Evolutionary conservation across 2,797 vertebrate genomes (phyloP), one percentile per base, ranked within the genome.

Genomic region (Cephalopachus bancanus): DNA sequence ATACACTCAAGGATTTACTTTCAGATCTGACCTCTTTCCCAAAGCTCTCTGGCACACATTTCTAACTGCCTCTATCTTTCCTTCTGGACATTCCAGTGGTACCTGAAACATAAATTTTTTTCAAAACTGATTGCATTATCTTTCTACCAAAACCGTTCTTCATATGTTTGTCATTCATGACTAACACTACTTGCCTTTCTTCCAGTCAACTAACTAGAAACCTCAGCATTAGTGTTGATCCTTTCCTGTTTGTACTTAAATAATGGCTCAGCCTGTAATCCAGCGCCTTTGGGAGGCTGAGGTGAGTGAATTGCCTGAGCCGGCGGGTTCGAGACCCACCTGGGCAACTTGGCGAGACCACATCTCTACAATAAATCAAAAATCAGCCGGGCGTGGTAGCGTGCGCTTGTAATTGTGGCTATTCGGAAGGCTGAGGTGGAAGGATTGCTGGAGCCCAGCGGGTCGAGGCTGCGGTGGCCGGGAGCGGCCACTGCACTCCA

Each of bases 111-210:
- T 30, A 92, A 64, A 67, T 72, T 75, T 57, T 44, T 94, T 89
- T 93, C 60, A 95, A 91, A 75, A 79, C 1, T 22, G 33, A 89
- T 91, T 60, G 78, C 3, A 51, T 96, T 85, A 26, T 83, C 10
- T 89, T 96, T 91, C 28, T 14, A 88, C 4, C 44, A 91, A 83
- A 71, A 2, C 22, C 79, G 2, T 72, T 85, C 10, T 95, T 76
- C 74, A 65, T 28, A 28, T 88, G 22, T 72, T 71, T 92, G 5
- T 9, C 75, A 67, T 37, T 83, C 49, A 26, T 91, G 12, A 65
- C 72, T 83, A 72, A 59, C 59, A 67, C 37, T 62, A n/a, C 9
- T 51, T 64, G 26, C 14, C 16, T 15, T 57, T 55, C 17, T 75
- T 78, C 51, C 30, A 15, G 28, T 51, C n/a, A 57, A 16, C 11